A percentile compares a stretch with the other conserved stretches of the same genome.
phyloP scores from a whole-genome alignment of 1,140 invertebrate species.

The Limonius californicus region DNA sequence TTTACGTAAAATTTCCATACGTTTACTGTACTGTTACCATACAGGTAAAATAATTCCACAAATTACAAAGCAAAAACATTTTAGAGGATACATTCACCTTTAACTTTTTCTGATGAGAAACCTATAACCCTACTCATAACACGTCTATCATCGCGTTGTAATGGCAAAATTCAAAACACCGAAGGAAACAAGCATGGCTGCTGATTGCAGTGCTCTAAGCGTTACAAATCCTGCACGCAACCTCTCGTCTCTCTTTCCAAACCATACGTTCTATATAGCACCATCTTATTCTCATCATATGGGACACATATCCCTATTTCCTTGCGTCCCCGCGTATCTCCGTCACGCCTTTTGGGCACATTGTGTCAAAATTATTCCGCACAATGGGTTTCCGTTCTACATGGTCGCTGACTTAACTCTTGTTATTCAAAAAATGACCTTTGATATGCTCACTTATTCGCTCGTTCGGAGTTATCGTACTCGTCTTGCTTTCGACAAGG shows the following conservation, averaged over 20 bases:
- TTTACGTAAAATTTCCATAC: too few relatives aligned
- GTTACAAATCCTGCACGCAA: background rate
- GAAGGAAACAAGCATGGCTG: background rate
- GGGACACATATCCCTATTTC: background rate
- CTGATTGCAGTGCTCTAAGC: background rate
- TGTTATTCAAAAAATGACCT: background rate
- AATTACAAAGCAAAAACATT: too few relatives aligned
- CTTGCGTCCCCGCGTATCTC: background rate
- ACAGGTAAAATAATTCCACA: too few relatives aligned
- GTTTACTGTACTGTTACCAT: too few relatives aligned
- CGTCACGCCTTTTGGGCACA: background rate
- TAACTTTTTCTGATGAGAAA: too few relatives aligned
- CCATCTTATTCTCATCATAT: background rate
- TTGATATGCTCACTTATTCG: background rate
- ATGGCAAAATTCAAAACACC: background rate
- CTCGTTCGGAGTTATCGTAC: background rate
- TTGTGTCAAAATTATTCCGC: background rate
- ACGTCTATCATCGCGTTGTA: too few relatives aligned
- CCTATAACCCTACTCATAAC: too few relatives aligned
- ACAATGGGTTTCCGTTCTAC: background rate
- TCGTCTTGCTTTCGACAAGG: background rate
- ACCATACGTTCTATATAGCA: too few relatives aligned
- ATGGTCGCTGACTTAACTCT: background rate
- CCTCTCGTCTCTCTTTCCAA: background rate
- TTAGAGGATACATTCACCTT: too few relatives aligned